phyloP scores from a whole-genome alignment of 1,140 invertebrate species.

The Panagrolaimus sp. region DNA sequence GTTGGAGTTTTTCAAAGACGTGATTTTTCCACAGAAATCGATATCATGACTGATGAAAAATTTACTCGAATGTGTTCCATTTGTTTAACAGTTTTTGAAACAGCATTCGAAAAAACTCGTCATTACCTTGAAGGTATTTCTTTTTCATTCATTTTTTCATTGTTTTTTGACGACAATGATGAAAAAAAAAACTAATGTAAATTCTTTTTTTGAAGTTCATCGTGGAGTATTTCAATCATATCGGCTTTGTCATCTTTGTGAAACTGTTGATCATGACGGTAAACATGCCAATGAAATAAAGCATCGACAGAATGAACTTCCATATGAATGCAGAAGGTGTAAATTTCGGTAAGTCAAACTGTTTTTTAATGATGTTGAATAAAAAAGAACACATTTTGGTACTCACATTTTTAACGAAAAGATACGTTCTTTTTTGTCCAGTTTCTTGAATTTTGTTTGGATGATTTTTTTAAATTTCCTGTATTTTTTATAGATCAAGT shows the following conservation, averaged over 20 bases:
- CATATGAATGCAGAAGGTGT: conserved; percentile 18
- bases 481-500: background rate
- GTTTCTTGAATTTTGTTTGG: too few relatives aligned
- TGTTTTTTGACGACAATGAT: too few relatives aligned
- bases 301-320: background rate
- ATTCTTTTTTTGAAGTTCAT: too few relatives aligned
- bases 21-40: background rate
- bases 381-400: too few relatives aligned
- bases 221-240: background rate
- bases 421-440: too few relatives aligned
- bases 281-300: background rate
- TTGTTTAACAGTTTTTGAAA: conserved; percentile 10
- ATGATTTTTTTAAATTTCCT: too few relatives aligned
- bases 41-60: conserved; percentile 3
- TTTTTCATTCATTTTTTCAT: too few relatives aligned
- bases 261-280: background rate
- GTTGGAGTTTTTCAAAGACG: background rate
- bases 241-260: conserved; percentile 1
- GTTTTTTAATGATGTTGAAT: too few relatives aligned
- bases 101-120: conserved; percentile 5
- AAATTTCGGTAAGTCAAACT: background rate
- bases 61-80: background rate
- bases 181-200: too few relatives aligned
- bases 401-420: too few relatives aligned
- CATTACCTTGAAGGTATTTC: conserved; percentile 2